A percentile compares a stretch with the other conserved stretches of the same genome.
Conservation (phyloP, 2,797 vertebrate species). For the Sebastes diaconus region DNA sequence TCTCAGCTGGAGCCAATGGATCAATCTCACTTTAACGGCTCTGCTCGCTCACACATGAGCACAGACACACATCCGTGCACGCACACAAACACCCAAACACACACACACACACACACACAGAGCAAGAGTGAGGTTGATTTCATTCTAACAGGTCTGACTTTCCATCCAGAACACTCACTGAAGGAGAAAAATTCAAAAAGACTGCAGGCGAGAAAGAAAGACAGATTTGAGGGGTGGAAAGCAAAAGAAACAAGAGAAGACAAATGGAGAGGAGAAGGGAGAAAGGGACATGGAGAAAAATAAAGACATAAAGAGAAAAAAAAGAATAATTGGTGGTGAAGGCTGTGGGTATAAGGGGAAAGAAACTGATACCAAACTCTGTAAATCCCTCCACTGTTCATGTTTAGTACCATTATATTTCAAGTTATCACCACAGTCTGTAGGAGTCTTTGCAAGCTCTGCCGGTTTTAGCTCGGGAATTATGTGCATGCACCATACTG, state of each 20-base stretch:
- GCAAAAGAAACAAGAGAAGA: slow-evolving; percentile 12
- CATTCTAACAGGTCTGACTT: slow-evolving; percentile 53
- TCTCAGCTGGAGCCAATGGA: slow-evolving; percentile 67
- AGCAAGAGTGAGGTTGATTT: slow-evolving; percentile 48
- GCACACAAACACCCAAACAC: neutral
- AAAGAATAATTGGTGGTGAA: neutral
- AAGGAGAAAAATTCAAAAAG: slow-evolving; percentile 44
- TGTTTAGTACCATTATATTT: neutral
- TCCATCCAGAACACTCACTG: slow-evolving; percentile 54
- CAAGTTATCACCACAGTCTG: neutral
- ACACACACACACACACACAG: neutral
- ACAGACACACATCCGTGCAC: slow-evolving; percentile 2
- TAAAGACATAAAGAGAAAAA: neutral
- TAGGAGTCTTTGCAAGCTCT: neutral
- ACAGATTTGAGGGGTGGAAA: neutral
- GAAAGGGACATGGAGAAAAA: neutral
- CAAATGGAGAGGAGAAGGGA: neutral
- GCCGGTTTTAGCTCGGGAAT: neutral
- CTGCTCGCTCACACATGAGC: slow-evolving; percentile 13
- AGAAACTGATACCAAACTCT: slow-evolving; percentile 1
- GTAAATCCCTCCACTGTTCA: neutral
- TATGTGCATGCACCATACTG: neutral
- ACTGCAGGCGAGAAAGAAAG: slow-evolving; percentile 19
- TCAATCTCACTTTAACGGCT: slow-evolving; percentile 73
- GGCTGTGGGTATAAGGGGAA: neutral